Conservation (phyloP, 2,888 invertebrate genomes). For the Dromius quadrimaculatus region DNA sequence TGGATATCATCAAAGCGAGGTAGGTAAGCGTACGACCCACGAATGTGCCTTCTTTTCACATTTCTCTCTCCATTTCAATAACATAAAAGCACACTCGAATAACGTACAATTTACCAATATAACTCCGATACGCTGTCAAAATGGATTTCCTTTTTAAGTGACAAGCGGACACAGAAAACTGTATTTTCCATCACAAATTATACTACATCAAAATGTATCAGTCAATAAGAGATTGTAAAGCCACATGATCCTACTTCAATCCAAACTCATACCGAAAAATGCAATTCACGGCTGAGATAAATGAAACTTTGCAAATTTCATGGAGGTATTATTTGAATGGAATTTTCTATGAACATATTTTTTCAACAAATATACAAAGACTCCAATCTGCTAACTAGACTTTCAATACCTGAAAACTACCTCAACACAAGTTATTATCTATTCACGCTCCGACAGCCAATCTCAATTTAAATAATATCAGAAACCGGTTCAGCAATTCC, state of each 20-base stretch:
- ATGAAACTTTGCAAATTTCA: too few relatives aligned
- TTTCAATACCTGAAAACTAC: too few relatives aligned
- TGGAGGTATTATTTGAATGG: too few relatives aligned
- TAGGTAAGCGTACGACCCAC: not conserved
- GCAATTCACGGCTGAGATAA: not conserved
- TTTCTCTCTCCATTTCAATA: constrained; percentile 49
- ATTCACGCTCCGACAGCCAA: too few relatives aligned
- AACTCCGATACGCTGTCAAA: constrained; percentile 51
- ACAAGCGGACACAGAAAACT: constrained; percentile 48
- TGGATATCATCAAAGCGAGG: not conserved
- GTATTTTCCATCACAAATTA: constrained; percentile 52
- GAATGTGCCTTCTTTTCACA: not conserved
- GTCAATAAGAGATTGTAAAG: constrained; percentile 20
- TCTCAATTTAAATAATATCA: too few relatives aligned
- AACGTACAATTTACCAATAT: constrained; percentile 53
- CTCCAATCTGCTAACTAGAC: too few relatives aligned
- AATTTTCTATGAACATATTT: too few relatives aligned
- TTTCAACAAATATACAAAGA: too few relatives aligned
- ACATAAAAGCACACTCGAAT: constrained; percentile 56
- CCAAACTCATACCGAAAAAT: not conserved
- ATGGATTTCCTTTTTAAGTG: constrained; percentile 51
- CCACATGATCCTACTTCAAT: not conserved
- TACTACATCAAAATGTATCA: constrained; percentile 49
- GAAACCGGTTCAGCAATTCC: too few relatives aligned
- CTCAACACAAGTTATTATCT: too few relatives aligned